Evolutionary conservation across 2,888 invertebrate species (phyloP).

Genomic region (Drosophila melanocephala): DNA sequence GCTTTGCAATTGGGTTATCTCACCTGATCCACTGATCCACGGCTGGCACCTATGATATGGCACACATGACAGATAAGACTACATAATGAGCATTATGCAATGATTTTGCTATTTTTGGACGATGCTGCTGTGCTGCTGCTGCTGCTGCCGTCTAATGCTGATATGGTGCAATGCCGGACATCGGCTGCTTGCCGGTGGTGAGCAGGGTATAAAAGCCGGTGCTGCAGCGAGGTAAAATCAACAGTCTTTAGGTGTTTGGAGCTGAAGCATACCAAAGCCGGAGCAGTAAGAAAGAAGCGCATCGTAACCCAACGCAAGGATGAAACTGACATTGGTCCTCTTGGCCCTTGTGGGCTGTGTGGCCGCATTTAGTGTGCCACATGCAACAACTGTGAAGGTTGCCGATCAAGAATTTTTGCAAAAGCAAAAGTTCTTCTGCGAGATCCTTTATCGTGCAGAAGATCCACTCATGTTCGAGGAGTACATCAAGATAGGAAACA

Average conservation of each 20-base stretch:
- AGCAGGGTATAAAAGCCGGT: slow-evolving; percentile 64
- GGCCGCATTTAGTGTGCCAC: slow-evolving; percentile 69
- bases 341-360: slow-evolving; percentile 80
- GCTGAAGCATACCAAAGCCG: slow-evolving; percentile 67
- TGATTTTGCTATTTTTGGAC: slow-evolving; percentile 42
- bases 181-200: neutral
- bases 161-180: slow-evolving; percentile 38
- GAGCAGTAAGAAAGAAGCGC: slow-evolving; percentile 59
- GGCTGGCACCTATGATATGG: slow-evolving; percentile 1
- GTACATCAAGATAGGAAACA: slow-evolving; percentile 73
- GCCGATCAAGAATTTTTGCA: slow-evolving; percentile 73
- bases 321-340: slow-evolving; percentile 81
- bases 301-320: slow-evolving; percentile 31
- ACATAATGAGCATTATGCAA: slow-evolving; percentile 31
- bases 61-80: slow-evolving; percentile 41
- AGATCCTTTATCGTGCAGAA: slow-evolving; percentile 72
- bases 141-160: slow-evolving; percentile 29
- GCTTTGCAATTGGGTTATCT: slow-evolving; percentile 35
- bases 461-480: slow-evolving; percentile 81
- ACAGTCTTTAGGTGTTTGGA: slow-evolving; percentile 82
- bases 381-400: slow-evolving; percentile 61
- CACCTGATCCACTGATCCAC: slow-evolving; percentile 20
- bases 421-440: slow-evolving; percentile 79
- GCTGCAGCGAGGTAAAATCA: slow-evolving; percentile 43
- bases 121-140: neutral